Evolutionary conservation across 2,888 invertebrate genomes (phyloP).

Genomic region (Colostygia pectinataria): DNA sequence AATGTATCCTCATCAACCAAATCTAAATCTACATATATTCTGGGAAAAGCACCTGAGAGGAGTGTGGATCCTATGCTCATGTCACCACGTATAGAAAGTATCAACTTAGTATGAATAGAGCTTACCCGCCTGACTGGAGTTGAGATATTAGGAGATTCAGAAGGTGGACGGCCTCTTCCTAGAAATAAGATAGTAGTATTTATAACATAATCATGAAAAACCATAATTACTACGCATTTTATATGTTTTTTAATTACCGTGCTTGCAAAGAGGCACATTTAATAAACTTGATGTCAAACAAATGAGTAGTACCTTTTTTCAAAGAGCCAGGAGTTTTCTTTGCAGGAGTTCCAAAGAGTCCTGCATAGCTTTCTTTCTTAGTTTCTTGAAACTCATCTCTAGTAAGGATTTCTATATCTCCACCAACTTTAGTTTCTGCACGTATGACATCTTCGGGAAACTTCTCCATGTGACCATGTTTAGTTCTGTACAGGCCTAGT

Average conservation of each 20-base stretch:
- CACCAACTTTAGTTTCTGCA: constrained; percentile 88
- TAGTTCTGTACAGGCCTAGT: constrained; percentile 84
- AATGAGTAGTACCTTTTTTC: constrained; percentile 57
- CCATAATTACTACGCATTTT: no score
- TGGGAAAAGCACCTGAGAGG: no score
- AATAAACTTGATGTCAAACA: no score
- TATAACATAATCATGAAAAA: no score
- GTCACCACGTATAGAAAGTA: neutral
- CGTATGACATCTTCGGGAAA: constrained; percentile 89
- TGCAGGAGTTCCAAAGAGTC: constrained; percentile 67
- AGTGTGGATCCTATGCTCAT: no score
- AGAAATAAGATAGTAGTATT: constrained; percentile 28
- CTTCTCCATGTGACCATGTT: constrained; percentile 88
- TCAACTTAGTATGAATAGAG: neutral
- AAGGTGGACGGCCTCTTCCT: constrained; percentile 50
- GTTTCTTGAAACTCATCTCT: constrained; percentile 80
- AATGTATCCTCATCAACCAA: no score
- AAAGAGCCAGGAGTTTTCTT: constrained; percentile 56
- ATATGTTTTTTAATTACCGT: no score
- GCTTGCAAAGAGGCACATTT: no score
- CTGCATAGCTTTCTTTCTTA: constrained; percentile 73
- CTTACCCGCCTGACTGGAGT: constrained; percentile 62
- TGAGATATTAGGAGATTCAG: constrained; percentile 46
- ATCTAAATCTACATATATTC: no score
- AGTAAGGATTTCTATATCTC: constrained; percentile 87